Base-by-base conservation (phyloP, 1,140 invertebrate species). In the Cotesia glomerata region DNA sequence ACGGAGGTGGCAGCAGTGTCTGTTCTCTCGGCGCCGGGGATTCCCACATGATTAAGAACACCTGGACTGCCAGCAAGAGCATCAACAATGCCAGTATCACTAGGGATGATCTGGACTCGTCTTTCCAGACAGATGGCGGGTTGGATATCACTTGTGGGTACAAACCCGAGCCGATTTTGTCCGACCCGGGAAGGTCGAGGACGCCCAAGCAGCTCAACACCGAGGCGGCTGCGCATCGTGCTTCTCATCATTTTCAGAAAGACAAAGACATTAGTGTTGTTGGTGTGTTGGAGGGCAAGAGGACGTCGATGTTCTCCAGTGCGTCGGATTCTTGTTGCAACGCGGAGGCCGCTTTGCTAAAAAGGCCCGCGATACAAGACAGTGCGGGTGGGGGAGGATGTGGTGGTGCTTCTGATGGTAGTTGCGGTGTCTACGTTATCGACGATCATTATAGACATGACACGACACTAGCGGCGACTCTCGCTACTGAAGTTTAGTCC, bases 11-110 rank as follows among this genome's bases (percentile, higher is more conserved):
- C 67, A 85, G 86, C 61, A 82, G 81, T 34, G 86, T 82, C 3
- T 80, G 88, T 69, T 81, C 86, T 52, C 81, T 88, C 3, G 87
- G 87, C 32, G 81, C 81, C 59, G 87, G 87, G 2, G 90, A 90
- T 76, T 85, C 90, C 1, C 91, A 92, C 74, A 93, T 94, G 81
- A 94, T 94, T 77, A 92, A 94, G 79, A 95, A 94, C 85, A 93
- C 93, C 61, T 95, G 93, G 93, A 92, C 92, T 80, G 93, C 92
- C 72, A 91, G 91, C 63, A 93, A 92, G 77, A 93, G 93, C 71
- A 90, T 90, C 18, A 88, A 88, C 63, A 89, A 90, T 72, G 88
- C 85, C 14, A 79, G 82, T 13, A 85, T 85, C 34, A 80, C 78
- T 18, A 80, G 81, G 59, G 88, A 90, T 73, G 84, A 88, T 76